These are phyloP conservation scores for Zaprionus bogoriensis DNA, from an alignment of 2,888 invertebrate species.

Conservation along the genomic window DNA sequence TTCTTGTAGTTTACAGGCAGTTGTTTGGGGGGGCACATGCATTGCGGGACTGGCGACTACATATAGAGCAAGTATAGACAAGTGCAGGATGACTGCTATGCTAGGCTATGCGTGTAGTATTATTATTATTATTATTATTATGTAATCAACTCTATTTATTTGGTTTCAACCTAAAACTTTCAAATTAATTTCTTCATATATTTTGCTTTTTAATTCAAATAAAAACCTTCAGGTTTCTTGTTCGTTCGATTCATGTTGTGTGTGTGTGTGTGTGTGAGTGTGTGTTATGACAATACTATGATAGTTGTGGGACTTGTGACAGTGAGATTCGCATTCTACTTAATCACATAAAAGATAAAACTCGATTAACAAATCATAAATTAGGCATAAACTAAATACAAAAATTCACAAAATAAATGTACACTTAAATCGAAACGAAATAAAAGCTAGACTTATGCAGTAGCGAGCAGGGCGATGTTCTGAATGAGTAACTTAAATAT, in stretches of 20 bases:
- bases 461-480: slow-evolving; percentile 54
- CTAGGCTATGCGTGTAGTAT: slow-evolving; percentile 11
- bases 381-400: slow-evolving; percentile 57
- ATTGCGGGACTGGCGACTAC: slow-evolving; percentile 59
- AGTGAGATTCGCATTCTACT: slow-evolving; percentile 70
- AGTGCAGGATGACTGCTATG: slow-evolving; percentile 58
- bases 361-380: slow-evolving; percentile 57
- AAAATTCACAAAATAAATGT: slow-evolving; percentile 60
- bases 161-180: slow-evolving; percentile 47
- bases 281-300: slow-evolving; percentile 31
- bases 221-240: slow-evolving; percentile 63
- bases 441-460: slow-evolving; percentile 41
- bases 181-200: slow-evolving; percentile 18
- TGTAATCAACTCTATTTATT: slow-evolving; percentile 33
- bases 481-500: slow-evolving; percentile 6
- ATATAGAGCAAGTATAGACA: no score
- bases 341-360: slow-evolving; percentile 37
- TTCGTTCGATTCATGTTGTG: slow-evolving; percentile 26
- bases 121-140: slow-evolving; percentile 1
- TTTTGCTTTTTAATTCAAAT: slow-evolving; percentile 47
- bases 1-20: slow-evolving; percentile 42
- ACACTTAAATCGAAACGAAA: slow-evolving; percentile 61
- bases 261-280: slow-evolving; percentile 33
- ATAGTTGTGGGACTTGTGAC: slow-evolving; percentile 23
- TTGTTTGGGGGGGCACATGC: slow-evolving; percentile 46